Conservation (phyloP, 2,888 invertebrate species). For the Glyphotaelius pellucidus region DNA sequence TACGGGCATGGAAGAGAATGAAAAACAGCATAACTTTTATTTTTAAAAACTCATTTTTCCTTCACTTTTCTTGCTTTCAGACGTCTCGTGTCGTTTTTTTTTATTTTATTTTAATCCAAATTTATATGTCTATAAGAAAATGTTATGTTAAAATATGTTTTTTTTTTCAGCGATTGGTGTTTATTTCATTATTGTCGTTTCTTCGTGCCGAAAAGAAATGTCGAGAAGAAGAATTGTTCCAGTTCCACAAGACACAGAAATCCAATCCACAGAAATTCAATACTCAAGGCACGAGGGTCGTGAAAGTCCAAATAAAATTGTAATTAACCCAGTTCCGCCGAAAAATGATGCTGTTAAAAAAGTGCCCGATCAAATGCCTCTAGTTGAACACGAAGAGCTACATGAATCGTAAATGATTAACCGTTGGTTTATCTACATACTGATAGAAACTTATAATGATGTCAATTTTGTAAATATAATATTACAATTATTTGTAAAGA, state of each 20-base stretch:
- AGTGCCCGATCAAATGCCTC: background rate
- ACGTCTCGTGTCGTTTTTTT: too few relatives aligned
- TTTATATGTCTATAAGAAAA: too few relatives aligned
- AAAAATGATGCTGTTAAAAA: background rate
- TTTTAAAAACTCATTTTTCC: too few relatives aligned
- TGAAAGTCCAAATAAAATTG: background rate
- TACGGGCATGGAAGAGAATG: too few relatives aligned
- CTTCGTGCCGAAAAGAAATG: background rate
- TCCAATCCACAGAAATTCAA: background rate
- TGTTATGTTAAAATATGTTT: too few relatives aligned
- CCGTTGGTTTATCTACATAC: background rate
- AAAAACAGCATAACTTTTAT: too few relatives aligned
- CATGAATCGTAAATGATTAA: background rate
- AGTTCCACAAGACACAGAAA: background rate
- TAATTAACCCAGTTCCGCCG: background rate
- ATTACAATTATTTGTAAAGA: too few relatives aligned
- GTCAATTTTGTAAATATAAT: too few relatives aligned
- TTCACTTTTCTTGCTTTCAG: too few relatives aligned
- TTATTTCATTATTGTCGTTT: background rate
- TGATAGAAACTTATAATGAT: background rate
- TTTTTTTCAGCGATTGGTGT: background rate
- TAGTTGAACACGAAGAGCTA: background rate
- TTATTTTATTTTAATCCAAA: too few relatives aligned
- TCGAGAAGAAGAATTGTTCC: background rate
- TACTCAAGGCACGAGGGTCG: background rate